A percentile compares a stretch with the other conserved stretches of the same genome.
Conservation (phyloP, 1,140 invertebrate species). For the Brachionus calyciflorus region DNA sequence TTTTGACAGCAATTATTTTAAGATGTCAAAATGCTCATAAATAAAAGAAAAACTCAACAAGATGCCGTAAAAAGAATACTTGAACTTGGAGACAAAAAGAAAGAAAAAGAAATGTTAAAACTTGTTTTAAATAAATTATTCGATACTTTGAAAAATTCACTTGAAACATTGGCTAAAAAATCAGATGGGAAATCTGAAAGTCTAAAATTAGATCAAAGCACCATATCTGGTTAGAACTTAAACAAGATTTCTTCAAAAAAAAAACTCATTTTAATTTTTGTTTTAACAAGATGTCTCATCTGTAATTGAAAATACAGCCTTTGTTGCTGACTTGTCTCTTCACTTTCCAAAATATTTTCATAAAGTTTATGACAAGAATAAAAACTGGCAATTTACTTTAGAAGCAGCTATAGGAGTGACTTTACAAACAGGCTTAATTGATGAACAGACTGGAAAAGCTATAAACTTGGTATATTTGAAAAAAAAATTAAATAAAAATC, state of each 20-base stretch:
- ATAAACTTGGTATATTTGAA: constrained; percentile 11
- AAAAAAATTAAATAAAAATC: background rate
- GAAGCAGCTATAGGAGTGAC: background rate
- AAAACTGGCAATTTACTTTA: constrained; percentile 8
- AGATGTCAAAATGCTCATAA: constrained; percentile 15
- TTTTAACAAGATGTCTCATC: constrained; percentile 2
- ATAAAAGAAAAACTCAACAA: constrained; percentile 18
- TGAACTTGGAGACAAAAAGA: background rate
- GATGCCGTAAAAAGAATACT: background rate
- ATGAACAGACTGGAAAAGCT: background rate
- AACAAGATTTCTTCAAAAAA: background rate
- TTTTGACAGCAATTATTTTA: background rate
- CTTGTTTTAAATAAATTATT: background rate
- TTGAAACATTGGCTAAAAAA: constrained; percentile 23
- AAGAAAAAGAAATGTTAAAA: constrained; percentile 26
- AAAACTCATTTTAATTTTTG: background rate
- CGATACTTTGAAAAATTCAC: background rate
- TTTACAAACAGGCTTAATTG: background rate
- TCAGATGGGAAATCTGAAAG: background rate
- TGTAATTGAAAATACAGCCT: constrained; percentile 10
- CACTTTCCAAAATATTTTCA: constrained; percentile 25
- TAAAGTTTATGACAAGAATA: constrained; percentile 31
- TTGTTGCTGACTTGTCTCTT: constrained; percentile 25
- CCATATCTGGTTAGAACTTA: background rate
- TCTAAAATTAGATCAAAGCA: background rate